Base-by-base conservation (phyloP, 1,140 invertebrate genomes). In the Philotrypesis tridentata region DNA sequence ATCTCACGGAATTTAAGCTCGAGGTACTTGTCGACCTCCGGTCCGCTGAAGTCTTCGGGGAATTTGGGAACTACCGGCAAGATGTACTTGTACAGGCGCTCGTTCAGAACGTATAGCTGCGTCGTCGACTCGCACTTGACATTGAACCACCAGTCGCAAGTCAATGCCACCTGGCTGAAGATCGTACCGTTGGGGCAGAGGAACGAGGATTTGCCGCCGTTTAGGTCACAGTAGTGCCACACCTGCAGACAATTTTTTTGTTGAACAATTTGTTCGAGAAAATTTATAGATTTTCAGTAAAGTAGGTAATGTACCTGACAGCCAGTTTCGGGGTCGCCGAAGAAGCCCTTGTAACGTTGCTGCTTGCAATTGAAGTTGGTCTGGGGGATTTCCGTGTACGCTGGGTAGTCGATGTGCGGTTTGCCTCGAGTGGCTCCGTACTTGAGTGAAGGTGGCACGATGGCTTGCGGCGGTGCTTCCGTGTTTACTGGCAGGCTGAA, bases 81-180 rank as follows among this genome's bases (percentile, higher is more conserved):
- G 80, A 97, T 97, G 87, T 96, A 97, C 87, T 97, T 97, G 88
- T 97, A 97, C 0, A 97, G 93, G 63, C 97, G 93, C 87, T 97
- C 96, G 84, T 98, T 98, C 0, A 98, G 90, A 9, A 97, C 96
- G 88, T 97, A 98, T 0, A 97, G 92, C 88, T 97, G 96, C 0
- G 96, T 91, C 0, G 96, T 97, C 3, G 95, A 94, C 29, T 95
- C 94, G 88, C 97, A 98, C 83, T 96, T 94, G 0, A 97, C 96
- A 88, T 97, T 97, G 90, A 97, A 97, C 97, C 97, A 97, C 97
- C 97, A 97, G 89, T 97, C 96, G 85, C 97, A 98, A 0, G 96
- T 97, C 0, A 97, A 90, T 0, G 94, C 94, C 2, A 95, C 95
- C 93, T 98, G 97, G 87, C 95, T 97, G 91, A 98, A 98, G 86